Evolutionary conservation across 2,113 vertebrate genomes (phyloP), one percentile per base, ranked within the genome.

Genomic region (Butorides virescens): DNA sequence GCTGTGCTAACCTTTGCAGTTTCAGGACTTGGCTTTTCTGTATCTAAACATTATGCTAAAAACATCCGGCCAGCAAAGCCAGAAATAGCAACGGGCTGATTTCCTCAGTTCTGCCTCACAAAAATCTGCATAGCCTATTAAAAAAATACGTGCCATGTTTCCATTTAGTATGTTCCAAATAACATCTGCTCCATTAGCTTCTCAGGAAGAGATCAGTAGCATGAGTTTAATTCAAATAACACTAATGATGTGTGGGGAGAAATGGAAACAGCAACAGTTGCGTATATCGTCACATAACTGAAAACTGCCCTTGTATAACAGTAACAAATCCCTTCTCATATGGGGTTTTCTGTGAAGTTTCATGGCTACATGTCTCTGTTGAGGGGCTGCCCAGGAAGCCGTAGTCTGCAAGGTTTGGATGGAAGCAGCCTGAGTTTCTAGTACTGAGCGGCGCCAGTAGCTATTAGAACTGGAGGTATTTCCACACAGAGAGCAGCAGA

Each of bases 111-210:
- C 53, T 80, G 21, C 77, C n/a, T 89, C 37, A 87, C 34, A 91
- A 74, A 93, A 90, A 75, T 75, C 82, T 93, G 88, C 16, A 15
- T 59, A 91, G 19, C 53, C 34, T 70, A 72, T 81, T 93, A 87
- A 63, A 16, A 92, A 84, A 42, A 50, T 59, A 16, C 0, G 0
- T 59, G 68, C 37, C 66, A n/a, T 55, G 21, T 78, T 94, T 94
- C 85, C 88, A 47, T 32, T 83, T 93, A 61, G 26, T 53, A 55
- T 37, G 61, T 67, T 85, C 71, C 88, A 87, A 81, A 75, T 56
- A 92, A 80, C 56, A 36, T 78, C 74, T 85, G 70, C 36, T 90
- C 32, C 22, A 32, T 85, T 78, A 90, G 52, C 34, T 75, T 62
- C 71, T 82, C 81, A 78, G 92, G 47, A 84, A 91, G 77, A 87